Evolutionary conservation across 2,113 vertebrate species (phyloP).

Genomic region (Ageneiosus marmoratus): DNA sequence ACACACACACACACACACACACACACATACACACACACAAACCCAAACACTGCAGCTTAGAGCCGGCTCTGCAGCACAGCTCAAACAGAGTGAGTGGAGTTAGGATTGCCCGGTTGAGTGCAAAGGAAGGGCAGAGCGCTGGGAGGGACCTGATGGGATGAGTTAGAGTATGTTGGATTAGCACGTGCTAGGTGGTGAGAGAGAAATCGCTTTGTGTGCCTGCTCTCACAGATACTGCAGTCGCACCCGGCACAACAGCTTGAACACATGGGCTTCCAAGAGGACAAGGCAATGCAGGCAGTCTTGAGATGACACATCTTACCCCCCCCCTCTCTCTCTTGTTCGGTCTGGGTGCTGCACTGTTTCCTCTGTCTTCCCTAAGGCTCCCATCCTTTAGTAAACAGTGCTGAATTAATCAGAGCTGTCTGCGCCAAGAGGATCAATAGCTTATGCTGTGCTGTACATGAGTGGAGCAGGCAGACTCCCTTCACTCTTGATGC

Average conservation of each 20-base stretch:
- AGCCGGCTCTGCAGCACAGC: slow-evolving; percentile 50
- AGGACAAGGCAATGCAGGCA: slow-evolving; percentile 7
- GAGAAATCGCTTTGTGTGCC: not conserved
- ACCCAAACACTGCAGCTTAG: slow-evolving; percentile 42
- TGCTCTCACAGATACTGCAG: slow-evolving; percentile 3
- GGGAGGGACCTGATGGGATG: not conserved
- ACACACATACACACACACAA: slow-evolving; percentile 32
- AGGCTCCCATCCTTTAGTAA: slow-evolving; percentile 42
- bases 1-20: slow-evolving; percentile 43
- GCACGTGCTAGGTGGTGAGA: slow-evolving; percentile 33
- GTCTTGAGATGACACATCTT: slow-evolving; percentile 31
- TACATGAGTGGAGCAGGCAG: slow-evolving; percentile 66
- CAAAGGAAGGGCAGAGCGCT: not conserved
- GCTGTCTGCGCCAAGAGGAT: slow-evolving; percentile 69
- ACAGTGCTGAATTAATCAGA: slow-evolving; percentile 58
- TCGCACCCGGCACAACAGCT: not conserved
- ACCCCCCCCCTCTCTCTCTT: not conserved
- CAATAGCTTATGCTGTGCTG: slow-evolving; percentile 75
- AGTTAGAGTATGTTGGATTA: slow-evolving; percentile 13
- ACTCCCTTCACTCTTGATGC: slow-evolving; percentile 62
- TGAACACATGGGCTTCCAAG: slow-evolving; percentile 10
- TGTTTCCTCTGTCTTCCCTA: slow-evolving; percentile 29
- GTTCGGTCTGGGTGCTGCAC: not conserved
- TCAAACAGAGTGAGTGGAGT: slow-evolving; percentile 10
- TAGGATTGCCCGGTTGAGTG: not conserved